Conservation (phyloP, 37 sponge, comb jelly and placozoan species). For the Aplysina aerophoba region DNA sequence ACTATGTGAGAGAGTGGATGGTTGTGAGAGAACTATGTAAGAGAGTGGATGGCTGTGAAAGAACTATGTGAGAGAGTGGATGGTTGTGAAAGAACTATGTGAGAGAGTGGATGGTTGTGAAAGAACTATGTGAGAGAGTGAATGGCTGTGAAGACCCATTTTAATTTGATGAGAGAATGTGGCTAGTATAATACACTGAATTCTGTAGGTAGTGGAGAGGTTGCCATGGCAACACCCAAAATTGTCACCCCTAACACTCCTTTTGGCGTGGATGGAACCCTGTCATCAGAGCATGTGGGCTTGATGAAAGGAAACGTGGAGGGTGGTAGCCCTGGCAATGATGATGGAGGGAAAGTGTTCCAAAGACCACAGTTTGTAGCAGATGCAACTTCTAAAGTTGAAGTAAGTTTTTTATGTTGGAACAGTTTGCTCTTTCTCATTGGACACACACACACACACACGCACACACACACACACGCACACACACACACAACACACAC, state of each 20-base stretch:
- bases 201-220: constrained; percentile 8
- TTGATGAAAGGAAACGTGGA: not conserved
- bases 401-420: constrained; percentile 35
- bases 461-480: not conserved
- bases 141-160: too few relatives aligned
- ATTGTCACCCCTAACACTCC: constrained; percentile 23
- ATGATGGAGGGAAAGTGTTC: not conserved
- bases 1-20: too few relatives aligned
- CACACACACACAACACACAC: not conserved
- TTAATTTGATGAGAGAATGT: too few relatives aligned
- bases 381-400: constrained; percentile 77
- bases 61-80: too few relatives aligned
- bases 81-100: too few relatives aligned
- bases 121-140: too few relatives aligned
- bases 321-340: not conserved
- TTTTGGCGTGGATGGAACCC: constrained; percentile 9
- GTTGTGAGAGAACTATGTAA: too few relatives aligned
- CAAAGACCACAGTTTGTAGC: constrained; percentile 84
- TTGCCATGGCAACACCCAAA: constrained; percentile 27
- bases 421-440: too few relatives aligned
- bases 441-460: too few relatives aligned
- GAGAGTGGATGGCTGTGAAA: too few relatives aligned
- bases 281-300: constrained; percentile 16
- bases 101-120: too few relatives aligned
- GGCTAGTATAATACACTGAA: too few relatives aligned